These are phyloP conservation scores for Choristoneura rosaceana DNA, from an alignment of 2,888 invertebrate species.

Conservation along the genomic window DNA sequence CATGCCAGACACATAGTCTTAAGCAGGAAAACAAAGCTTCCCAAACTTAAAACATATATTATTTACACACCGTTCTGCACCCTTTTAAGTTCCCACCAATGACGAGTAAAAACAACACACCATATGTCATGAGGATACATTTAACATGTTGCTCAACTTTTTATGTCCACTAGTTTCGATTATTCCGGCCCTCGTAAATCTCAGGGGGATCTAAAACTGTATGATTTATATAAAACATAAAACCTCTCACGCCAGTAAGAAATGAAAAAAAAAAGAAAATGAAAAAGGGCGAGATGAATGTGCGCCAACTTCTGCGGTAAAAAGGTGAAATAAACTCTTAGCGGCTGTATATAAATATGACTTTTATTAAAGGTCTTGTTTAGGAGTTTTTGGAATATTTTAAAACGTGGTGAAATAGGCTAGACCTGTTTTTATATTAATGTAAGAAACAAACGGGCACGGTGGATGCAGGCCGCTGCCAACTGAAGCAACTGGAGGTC, in stretches of 20 bases:
- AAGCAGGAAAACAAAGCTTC: not conserved
- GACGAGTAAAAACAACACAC: constrained; percentile 8
- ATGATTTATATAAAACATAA: constrained; percentile 54
- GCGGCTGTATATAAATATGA: not conserved
- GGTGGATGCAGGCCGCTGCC: too few relatives aligned
- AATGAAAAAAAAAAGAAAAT: constrained; percentile 56
- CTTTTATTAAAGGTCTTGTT: constrained; percentile 6
- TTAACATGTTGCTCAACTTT: constrained; percentile 5
- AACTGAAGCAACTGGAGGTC: too few relatives aligned
- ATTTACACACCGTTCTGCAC: not conserved
- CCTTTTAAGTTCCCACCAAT: not conserved
- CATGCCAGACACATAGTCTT: too few relatives aligned
- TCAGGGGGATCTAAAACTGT: constrained; percentile 46
- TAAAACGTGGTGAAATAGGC: constrained; percentile 27
- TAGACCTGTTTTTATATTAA: not conserved
- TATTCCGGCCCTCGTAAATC: constrained; percentile 30
- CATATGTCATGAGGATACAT: constrained; percentile 5
- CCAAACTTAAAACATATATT: not conserved
- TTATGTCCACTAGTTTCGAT: constrained; percentile 21
- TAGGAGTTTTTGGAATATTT: not conserved
- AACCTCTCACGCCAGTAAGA: constrained; percentile 46
- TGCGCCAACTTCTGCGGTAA: constrained; percentile 51
- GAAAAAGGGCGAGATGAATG: constrained; percentile 58
- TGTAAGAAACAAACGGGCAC: too few relatives aligned
- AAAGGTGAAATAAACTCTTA: constrained; percentile 42